phyloP scores from a whole-genome alignment of 2,797 vertebrate genomes.

The Poeciliopsis turneri region DNA sequence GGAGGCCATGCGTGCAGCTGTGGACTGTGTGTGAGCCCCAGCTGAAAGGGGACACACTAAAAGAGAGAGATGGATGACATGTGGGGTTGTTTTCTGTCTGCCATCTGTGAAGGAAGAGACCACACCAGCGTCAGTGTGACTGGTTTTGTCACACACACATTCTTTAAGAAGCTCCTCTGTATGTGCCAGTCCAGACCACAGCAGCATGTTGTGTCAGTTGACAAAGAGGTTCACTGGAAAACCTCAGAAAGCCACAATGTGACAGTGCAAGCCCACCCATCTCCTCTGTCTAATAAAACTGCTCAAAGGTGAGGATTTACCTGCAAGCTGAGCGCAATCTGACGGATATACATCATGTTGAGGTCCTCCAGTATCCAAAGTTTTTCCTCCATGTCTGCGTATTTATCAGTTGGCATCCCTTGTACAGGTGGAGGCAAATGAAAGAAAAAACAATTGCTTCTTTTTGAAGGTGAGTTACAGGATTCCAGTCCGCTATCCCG shows the following conservation, averaged over 20 bases:
- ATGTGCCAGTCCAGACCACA: slow-evolving; percentile 47
- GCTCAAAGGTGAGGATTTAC: slow-evolving; percentile 69
- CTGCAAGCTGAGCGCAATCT: slow-evolving; percentile 94
- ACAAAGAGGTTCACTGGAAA: slow-evolving; percentile 38
- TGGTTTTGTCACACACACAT: slow-evolving; percentile 49
- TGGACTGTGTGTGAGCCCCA: slow-evolving; percentile 61
- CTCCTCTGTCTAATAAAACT: slow-evolving; percentile 10
- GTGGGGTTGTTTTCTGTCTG: slow-evolving; percentile 60
- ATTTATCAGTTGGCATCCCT: slow-evolving; percentile 79
- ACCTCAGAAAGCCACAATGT: slow-evolving; percentile 12
- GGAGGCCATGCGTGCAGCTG: slow-evolving; percentile 72
- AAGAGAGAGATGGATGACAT: slow-evolving; percentile 49
- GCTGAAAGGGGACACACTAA: slow-evolving; percentile 37
- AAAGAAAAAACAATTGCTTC: neutral
- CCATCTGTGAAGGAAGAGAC: slow-evolving; percentile 61
- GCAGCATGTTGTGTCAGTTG: slow-evolving; percentile 43
- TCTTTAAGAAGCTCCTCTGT: slow-evolving; percentile 38
- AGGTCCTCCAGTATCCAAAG: slow-evolving; percentile 94
- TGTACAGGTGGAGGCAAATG: slow-evolving; percentile 27
- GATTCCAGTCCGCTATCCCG: slow-evolving; percentile 16
- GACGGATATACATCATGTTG: slow-evolving; percentile 97
- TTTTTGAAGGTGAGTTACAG: neutral
- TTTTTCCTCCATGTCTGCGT: slow-evolving; percentile 90
- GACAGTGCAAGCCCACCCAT: neutral
- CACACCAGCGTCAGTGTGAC: slow-evolving; percentile 44